Percentiles rank a stretch among this genome's conserved stretches.
Conservation (phyloP, 2,888 invertebrate species). For the Eilema depressum region DNA sequence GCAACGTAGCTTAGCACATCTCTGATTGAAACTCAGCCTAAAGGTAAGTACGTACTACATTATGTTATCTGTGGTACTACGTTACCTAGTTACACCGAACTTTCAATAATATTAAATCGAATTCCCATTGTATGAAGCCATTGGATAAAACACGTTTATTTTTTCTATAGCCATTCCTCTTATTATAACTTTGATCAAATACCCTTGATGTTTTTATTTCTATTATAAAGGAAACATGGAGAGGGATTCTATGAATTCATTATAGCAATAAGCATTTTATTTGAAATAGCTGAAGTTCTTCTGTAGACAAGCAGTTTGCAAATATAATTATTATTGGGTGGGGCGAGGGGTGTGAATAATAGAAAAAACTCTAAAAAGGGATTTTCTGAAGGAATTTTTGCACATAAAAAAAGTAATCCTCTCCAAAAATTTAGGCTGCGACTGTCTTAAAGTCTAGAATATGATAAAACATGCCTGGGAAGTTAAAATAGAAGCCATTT, state of each 20-base stretch:
- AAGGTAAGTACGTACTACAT: no score
- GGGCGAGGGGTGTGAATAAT: accelerated
- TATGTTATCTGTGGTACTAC: no score
- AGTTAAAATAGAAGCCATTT: no score
- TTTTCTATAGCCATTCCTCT: background rate
- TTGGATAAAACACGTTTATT: conserved; percentile 5
- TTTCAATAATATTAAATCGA: background rate
- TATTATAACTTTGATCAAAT: background rate
- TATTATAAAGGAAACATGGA: background rate
- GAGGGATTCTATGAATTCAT: background rate
- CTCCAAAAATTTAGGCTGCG: no score
- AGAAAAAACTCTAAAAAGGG: no score
- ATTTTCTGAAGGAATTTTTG: no score
- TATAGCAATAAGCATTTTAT: background rate
- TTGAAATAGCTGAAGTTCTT: background rate
- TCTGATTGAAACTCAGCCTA: no score
- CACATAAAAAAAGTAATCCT: no score
- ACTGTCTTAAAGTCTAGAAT: no score
- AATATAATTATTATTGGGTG: no score
- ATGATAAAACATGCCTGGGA: no score
- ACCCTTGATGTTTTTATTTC: conserved; percentile 9
- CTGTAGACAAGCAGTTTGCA: background rate
- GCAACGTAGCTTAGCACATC: no score
- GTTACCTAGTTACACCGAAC: background rate
- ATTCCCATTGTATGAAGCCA: background rate